Evolutionary conservation across 2,113 vertebrate genomes (phyloP).

Genomic region (Onychostoma macrolepis): DNA sequence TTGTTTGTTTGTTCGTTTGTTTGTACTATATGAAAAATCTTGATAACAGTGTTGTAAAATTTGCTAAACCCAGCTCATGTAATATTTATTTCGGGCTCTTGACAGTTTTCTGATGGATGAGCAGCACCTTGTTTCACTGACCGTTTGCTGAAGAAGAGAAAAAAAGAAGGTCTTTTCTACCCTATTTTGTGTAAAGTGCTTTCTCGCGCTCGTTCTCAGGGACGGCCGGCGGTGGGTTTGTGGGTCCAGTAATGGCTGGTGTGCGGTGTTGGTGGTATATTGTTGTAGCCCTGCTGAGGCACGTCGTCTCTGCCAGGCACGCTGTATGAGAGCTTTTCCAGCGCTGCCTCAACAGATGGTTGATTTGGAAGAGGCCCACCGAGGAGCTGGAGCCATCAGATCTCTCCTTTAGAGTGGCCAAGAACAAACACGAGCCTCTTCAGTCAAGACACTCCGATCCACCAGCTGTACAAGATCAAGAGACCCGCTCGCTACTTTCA

Average conservation of each 20-base stretch:
- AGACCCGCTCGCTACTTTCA: too few species aligned
- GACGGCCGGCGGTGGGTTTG: constrained; percentile 37
- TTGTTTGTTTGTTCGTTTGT: too few species aligned
- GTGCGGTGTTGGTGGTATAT: constrained; percentile 57
- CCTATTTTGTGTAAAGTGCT: neutral
- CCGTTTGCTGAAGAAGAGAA: neutral
- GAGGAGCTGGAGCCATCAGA: constrained; percentile 62
- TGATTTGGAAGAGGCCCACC: constrained; percentile 70
- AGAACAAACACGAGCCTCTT: constrained; percentile 69
- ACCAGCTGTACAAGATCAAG: constrained; percentile 20
- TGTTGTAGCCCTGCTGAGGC: constrained; percentile 67
- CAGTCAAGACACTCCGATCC: constrained; percentile 63
- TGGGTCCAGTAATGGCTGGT: constrained; percentile 68
- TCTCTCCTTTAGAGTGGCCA: constrained; percentile 64
- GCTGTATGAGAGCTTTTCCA: constrained; percentile 55
- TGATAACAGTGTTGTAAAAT: neutral
- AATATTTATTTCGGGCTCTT: neutral
- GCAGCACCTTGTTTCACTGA: neutral
- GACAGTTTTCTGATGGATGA: neutral
- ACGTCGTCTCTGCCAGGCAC: constrained; percentile 63
- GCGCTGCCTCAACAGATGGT: constrained; percentile 73
- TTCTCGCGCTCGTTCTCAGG: neutral
- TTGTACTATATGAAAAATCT: neutral
- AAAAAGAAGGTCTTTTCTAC: neutral
- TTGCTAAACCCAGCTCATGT: neutral